Percentiles rank a stretch among this genome's conserved stretches.
phyloP scores from a whole-genome alignment of 1,140 invertebrate species.

The Pseudobourletiella spinata region DNA sequence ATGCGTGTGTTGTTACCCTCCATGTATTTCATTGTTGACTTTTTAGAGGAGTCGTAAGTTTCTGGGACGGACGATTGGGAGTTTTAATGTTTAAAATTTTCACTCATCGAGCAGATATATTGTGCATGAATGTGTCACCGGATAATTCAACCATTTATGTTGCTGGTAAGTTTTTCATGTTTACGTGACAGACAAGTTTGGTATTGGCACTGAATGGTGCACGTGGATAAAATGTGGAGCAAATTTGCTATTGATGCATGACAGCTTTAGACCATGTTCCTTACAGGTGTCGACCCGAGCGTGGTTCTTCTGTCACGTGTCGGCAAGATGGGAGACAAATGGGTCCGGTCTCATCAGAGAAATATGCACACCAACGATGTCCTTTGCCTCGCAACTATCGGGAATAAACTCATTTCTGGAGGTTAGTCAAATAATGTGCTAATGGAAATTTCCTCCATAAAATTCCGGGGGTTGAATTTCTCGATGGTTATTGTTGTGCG shows the following conservation, averaged over 20 bases:
- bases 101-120: conserved; percentile 69
- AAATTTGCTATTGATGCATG: no score
- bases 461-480: background rate
- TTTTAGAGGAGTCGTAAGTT: conserved; percentile 61
- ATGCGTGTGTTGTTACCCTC: no score
- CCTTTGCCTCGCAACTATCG: conserved; percentile 52
- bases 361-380: conserved; percentile 78
- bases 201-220: conserved; percentile 54
- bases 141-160: conserved; percentile 62
- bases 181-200: no score
- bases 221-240: conserved; percentile 6
- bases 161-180: conserved; percentile 49
- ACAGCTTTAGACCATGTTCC: no score
- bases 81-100: conserved; percentile 63
- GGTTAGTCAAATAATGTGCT: no score
- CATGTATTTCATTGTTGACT: conserved; percentile 2
- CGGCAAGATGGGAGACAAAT: conserved; percentile 49
- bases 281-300: conserved; percentile 62
- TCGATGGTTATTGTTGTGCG: background rate
- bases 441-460: background rate
- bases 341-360: conserved; percentile 69
- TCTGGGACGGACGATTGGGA: conserved; percentile 76
- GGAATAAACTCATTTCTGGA: conserved; percentile 59
- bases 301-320: conserved; percentile 53
- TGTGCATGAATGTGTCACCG: conserved; percentile 59